phyloP scores from a whole-genome alignment of 2,113 vertebrate species.

The Psettodes erumei region DNA sequence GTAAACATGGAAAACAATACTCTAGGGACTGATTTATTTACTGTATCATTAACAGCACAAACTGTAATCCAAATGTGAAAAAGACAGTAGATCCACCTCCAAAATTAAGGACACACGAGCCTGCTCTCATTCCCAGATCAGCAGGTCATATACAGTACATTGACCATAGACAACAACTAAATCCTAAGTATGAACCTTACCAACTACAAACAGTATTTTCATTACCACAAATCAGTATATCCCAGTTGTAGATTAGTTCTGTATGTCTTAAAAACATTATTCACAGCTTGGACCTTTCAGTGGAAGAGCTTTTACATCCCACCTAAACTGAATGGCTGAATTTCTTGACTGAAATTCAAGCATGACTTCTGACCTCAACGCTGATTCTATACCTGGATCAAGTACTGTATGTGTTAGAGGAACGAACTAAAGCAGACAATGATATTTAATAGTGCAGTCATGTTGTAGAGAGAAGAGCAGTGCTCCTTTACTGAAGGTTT shows the following conservation, averaged over 20 bases:
- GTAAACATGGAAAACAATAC: constrained; percentile 13
- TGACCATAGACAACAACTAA: neutral
- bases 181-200: neutral
- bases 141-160: neutral
- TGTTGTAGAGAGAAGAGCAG: neutral
- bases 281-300: neutral
- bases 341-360: constrained; percentile 24
- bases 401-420: constrained; percentile 16
- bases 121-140: neutral
- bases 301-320: constrained; percentile 1
- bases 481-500: constrained; percentile 1
- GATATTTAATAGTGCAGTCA: neutral
- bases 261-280: neutral
- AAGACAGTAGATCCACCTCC: neutral
- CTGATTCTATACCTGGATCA: constrained; percentile 35
- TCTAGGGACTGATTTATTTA: constrained; percentile 12
- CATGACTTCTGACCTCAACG: constrained; percentile 56
- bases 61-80: neutral
- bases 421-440: constrained; percentile 16
- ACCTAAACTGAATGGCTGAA: constrained; percentile 18
- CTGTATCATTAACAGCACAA: constrained; percentile 6
- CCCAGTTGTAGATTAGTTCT: constrained; percentile 24
- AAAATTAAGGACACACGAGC: neutral
- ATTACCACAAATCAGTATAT: constrained; percentile 26
- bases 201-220: no score